These are phyloP conservation scores for Tapera naevia DNA, from an alignment of 2,797 vertebrate genomes.

Conservation along the genomic window DNA sequence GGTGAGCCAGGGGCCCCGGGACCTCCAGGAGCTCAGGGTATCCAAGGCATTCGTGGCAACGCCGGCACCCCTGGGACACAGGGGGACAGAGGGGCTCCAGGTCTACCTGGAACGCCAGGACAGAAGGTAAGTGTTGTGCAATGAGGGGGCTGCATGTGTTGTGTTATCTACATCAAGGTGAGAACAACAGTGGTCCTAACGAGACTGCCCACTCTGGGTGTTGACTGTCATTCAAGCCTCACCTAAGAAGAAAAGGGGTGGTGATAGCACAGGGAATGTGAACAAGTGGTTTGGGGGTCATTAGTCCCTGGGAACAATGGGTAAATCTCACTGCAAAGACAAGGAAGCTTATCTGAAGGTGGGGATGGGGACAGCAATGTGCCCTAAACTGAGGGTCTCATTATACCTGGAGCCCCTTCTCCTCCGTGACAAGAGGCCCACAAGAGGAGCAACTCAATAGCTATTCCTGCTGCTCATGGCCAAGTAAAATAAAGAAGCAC, in stretches of 20 bases:
- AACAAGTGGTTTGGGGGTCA: neutral
- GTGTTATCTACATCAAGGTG: neutral
- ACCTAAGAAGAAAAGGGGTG: neutral
- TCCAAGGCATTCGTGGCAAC: conserved; percentile 87
- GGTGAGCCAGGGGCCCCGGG: conserved; percentile 86
- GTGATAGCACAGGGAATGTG: neutral
- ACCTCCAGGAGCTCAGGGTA: conserved; percentile 85
- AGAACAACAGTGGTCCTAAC: accelerated
- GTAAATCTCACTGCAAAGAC: neutral
- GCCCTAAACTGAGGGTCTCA: neutral
- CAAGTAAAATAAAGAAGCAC: accelerated
- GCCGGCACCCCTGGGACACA: conserved; percentile 80
- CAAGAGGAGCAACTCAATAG: neutral
- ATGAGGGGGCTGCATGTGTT: neutral
- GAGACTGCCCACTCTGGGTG: accelerated
- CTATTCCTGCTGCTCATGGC: neutral
- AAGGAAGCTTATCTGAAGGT: neutral
- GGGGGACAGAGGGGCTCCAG: conserved; percentile 79
- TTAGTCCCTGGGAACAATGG: neutral
- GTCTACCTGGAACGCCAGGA: conserved; percentile 79
- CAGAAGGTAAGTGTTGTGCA: conserved; percentile 72
- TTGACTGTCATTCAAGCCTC: neutral
- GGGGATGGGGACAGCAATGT: neutral
- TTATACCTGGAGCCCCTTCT: neutral
- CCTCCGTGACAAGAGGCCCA: neutral